Evolutionary conservation across 2,888 invertebrate genomes (phyloP), one percentile per base, ranked within the genome.

Genomic region (Drosophila picticornis): DNA sequence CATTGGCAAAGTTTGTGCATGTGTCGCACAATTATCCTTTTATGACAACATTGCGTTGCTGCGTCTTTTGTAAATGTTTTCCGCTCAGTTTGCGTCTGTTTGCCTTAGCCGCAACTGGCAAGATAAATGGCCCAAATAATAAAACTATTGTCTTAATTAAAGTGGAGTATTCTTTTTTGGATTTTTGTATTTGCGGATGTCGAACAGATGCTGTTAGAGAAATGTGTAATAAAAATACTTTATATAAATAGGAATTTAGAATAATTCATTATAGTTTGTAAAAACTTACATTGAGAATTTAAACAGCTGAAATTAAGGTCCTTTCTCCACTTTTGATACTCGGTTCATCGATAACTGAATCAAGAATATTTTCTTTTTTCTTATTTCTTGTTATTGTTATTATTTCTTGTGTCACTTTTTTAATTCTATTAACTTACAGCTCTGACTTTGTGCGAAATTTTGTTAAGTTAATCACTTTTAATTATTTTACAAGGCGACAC

Each of bases 71-170:
- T 29, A 22, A 25, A 50, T 25, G 29, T 34, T 57, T 50, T 56
- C 56, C 52, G 36, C 50, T 63, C 25, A 50, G 55, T 52, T 64
- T 65, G 69, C 52, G 53, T 63, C 53, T 40, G 58, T 48, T 72
- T 67, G 38, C 27, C 55, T 57, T 50, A 43, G 43, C 59, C 56
- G 25, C 48, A 31, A 25, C 1, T 16, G 46, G 4, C 10, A 34
- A 2, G 38, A 38, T 6, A 34, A 19, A 29, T 64, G 4, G 19
- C 34, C 43, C 46, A 58, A 58, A 63, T 72, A 66, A 60, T 59
- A 22, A 46, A 68, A 70, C 59, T 62, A 71, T 71, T 72, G 72
- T 77, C 78, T 85, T 85, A 85, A 82, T 83, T 83, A 81, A 85
- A 85, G 76, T 75, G 67, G 62, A 68, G 73, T 67, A 9, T 11